Percentiles rank a stretch among this genome's conserved stretches.
Conservation (phyloP, 2,113 vertebrate species). For the Maccullochella peelii region DNA sequence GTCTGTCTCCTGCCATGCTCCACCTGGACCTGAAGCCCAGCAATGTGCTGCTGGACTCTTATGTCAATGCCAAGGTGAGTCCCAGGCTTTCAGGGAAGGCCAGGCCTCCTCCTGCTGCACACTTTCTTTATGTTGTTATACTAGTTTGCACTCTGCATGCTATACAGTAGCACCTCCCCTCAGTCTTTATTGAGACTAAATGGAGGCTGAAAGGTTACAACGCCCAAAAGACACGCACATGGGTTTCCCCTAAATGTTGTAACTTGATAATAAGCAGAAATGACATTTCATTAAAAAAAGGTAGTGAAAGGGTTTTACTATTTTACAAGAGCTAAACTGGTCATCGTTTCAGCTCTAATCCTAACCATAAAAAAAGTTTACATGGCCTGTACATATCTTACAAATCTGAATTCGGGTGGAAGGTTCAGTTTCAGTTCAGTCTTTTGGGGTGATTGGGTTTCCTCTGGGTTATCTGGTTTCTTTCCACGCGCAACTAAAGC, state of each 20-base stretch:
- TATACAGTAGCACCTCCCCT: no score
- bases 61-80: slow-evolving; percentile 80
- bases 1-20: slow-evolving; percentile 73
- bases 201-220: no score
- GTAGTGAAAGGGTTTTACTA: background rate
- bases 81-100: background rate
- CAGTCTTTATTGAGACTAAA: background rate
- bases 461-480: background rate
- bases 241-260: background rate
- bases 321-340: no score
- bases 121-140: background rate
- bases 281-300: background rate
- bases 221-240: background rate
- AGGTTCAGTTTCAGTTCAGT: slow-evolving; percentile 1
- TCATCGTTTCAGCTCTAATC: no score
- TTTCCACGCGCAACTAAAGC: background rate
- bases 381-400: no score
- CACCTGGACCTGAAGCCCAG: slow-evolving; percentile 86
- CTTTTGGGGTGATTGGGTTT: background rate
- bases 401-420: background rate
- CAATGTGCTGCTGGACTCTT: slow-evolving; percentile 83
- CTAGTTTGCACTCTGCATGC: background rate
- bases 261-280: background rate
- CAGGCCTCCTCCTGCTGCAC: background rate
- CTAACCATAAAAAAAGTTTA: no score